Percentiles rank a stretch among this genome's conserved stretches.
These are phyloP conservation scores for Siderastrea siderea DNA, from an alignment of 92 coral and sea anemone genomes.

Conservation along the genomic window DNA sequence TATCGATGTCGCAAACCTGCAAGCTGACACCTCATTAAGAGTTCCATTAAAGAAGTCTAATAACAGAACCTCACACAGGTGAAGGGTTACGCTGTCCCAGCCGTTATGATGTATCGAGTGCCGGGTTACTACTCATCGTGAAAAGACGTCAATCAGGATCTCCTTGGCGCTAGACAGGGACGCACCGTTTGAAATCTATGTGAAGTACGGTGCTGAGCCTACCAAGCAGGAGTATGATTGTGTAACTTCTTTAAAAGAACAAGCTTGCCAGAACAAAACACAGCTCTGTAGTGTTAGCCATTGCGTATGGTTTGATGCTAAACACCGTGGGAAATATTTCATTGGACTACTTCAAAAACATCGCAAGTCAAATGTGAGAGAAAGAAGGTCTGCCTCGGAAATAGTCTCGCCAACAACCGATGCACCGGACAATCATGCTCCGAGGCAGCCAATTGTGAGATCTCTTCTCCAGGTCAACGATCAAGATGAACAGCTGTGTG, in stretches of 20 bases:
- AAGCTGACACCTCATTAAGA: background rate
- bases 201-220: slow-evolving; percentile 13
- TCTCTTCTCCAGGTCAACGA: background rate
- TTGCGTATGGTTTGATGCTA: slow-evolving; percentile 21
- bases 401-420: too few species aligned
- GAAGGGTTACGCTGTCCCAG: slow-evolving; percentile 23
- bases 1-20: slow-evolving; percentile 4
- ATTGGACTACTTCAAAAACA: slow-evolving; percentile 20
- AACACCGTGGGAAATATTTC: slow-evolving; percentile 15
- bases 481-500: slow-evolving; percentile 28
- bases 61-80: background rate
- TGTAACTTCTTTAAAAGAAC: background rate
- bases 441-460: background rate
- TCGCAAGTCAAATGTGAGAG: background rate
- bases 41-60: background rate
- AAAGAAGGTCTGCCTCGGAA: too few species aligned
- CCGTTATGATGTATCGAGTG: slow-evolving; percentile 12
- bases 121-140: background rate
- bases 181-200: slow-evolving; percentile 21
- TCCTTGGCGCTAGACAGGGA: background rate
- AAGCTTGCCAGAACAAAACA: background rate
- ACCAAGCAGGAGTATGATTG: slow-evolving; percentile 18
- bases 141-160: slow-evolving; percentile 1
- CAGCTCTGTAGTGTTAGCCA: background rate
- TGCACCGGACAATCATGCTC: background rate